Conservation (phyloP, 2,888 invertebrate genomes). For the Pterostichus madidus region DNA sequence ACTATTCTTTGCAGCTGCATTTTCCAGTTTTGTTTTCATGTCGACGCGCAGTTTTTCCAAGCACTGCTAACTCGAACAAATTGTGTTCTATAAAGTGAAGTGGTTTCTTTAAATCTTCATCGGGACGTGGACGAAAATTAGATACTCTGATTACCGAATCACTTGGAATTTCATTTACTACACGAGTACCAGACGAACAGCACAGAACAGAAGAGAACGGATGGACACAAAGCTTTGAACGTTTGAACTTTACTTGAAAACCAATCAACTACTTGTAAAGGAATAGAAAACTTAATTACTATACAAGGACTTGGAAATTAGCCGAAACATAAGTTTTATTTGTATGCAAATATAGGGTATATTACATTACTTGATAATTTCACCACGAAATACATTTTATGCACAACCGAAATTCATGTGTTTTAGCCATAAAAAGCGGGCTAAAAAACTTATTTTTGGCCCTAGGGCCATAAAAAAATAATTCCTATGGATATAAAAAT, state of each 20-base stretch:
- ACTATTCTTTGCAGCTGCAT: too few species aligned
- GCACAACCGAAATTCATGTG: too few species aligned
- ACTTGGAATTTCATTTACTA: constrained; percentile 46
- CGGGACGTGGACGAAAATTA: constrained; percentile 19
- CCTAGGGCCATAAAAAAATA: too few species aligned
- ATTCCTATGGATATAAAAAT: too few species aligned
- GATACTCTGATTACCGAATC: constrained; percentile 42
- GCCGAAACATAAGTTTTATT: too few species aligned
- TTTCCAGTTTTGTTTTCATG: too few species aligned
- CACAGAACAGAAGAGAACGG: not conserved
- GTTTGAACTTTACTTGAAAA: not conserved
- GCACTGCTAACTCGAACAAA: constrained; percentile 51
- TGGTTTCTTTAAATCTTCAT: constrained; percentile 48
- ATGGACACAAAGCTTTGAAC: not conserved
- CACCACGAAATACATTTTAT: too few species aligned
- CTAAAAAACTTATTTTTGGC: too few species aligned
- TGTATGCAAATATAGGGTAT: too few species aligned
- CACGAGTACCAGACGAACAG: not conserved
- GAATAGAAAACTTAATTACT: not conserved
- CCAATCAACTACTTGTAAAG: constrained; percentile 4
- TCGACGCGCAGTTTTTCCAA: constrained; percentile 15
- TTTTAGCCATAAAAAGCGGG: too few species aligned
- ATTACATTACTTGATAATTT: too few species aligned
- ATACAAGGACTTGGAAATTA: not conserved
- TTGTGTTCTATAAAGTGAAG: constrained; percentile 53